Conservation (phyloP, 1,140 invertebrate genomes). For the Aphelinus atriplicis region DNA sequence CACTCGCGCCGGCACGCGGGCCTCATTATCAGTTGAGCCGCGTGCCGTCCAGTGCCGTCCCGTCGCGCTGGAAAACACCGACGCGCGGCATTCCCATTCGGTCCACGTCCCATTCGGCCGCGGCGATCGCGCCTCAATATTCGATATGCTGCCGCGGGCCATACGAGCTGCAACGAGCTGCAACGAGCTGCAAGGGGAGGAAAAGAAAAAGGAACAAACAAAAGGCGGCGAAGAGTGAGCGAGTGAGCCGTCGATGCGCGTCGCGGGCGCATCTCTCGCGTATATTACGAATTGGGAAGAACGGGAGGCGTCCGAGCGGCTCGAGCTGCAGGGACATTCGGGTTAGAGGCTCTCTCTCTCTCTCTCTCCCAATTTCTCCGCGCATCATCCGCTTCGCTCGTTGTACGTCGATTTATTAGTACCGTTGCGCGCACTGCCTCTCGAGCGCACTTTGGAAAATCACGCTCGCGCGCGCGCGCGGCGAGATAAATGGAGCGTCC, state of each 20-base stretch:
- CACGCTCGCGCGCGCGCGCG: background rate
- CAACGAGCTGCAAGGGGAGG: too few relatives aligned
- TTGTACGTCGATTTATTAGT: conserved; percentile 20
- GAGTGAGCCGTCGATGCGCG: background rate
- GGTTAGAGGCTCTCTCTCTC: background rate
- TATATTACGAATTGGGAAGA: too few relatives aligned
- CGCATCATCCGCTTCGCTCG: background rate
- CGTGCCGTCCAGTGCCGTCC: background rate
- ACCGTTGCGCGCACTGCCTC: background rate
- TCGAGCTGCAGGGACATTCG: background rate
- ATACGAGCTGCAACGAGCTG: too few relatives aligned
- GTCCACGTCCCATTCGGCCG: background rate
- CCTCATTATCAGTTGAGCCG: conserved; percentile 21
- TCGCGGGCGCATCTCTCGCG: too few relatives aligned
- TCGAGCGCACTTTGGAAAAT: conserved; percentile 23
- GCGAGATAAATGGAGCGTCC: conserved; percentile 22
- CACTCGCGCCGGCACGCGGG: background rate
- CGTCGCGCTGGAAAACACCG: background rate
- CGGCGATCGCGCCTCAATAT: background rate
- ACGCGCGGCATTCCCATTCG: conserved; percentile 7
- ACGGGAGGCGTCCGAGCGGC: too few relatives aligned
- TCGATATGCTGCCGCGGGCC: too few relatives aligned
- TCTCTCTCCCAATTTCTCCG: too few relatives aligned
- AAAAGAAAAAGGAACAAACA: too few relatives aligned
- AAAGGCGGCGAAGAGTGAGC: too few relatives aligned